These are phyloP conservation scores for Hemicordylus capensis DNA, from an alignment of 2,113 vertebrate species.

Conservation along the genomic window DNA sequence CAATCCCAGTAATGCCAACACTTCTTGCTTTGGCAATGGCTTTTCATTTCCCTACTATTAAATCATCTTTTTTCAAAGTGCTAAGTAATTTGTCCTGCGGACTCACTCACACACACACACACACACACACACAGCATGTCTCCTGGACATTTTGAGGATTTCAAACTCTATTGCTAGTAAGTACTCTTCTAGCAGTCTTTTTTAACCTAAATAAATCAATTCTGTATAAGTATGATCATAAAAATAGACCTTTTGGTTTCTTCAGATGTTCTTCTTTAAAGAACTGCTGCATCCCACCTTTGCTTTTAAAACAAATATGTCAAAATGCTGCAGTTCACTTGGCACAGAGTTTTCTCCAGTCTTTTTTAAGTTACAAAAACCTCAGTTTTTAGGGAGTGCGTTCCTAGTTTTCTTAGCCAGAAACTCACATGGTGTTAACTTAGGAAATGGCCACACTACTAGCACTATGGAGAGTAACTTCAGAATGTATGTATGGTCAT, in stretches of 20 bases:
- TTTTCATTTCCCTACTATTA: not conserved
- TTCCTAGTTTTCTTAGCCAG: not conserved
- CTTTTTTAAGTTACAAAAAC: not conserved
- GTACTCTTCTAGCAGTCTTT: not conserved
- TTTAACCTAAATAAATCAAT: not conserved
- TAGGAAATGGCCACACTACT: not conserved
- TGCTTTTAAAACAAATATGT: not conserved
- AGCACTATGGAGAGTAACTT: not conserved
- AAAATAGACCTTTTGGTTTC: not conserved
- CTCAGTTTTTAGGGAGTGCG: not conserved
- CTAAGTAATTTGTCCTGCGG: not conserved
- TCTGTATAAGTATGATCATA: not conserved
- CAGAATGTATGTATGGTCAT: not conserved
- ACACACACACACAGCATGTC: not conserved
- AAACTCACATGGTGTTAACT: not conserved
- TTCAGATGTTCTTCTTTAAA: slow-evolving; percentile 1
- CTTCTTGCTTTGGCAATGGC: not conserved
- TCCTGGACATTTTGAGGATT: not conserved
- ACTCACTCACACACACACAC: not conserved
- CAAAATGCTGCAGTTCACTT: not conserved
- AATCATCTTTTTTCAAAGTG: not conserved
- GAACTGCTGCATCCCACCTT: not conserved
- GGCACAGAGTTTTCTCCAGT: not conserved
- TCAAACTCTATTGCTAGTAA: not conserved
- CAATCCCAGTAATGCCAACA: not conserved